phyloP scores from a whole-genome alignment of 2,113 vertebrate genomes.

The Nestor notabilis region DNA sequence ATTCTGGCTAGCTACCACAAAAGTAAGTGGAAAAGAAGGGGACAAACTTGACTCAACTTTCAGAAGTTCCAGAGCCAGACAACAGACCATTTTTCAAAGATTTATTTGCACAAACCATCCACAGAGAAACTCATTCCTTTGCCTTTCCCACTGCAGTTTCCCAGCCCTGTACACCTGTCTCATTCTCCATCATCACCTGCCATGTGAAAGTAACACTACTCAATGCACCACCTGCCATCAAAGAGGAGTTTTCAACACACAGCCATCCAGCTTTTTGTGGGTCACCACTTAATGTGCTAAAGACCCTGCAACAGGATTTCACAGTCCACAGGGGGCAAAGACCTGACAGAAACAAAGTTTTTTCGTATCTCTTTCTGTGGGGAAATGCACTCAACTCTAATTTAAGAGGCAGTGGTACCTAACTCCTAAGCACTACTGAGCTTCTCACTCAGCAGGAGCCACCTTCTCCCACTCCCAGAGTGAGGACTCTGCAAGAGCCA shows the following conservation, averaged over 20 bases:
- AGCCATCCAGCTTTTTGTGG: background rate
- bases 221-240: background rate
- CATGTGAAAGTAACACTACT: background rate
- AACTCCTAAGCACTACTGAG: background rate
- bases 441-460: background rate
- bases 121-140: background rate
- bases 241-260: background rate
- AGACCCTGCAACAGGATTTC: background rate
- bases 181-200: background rate
- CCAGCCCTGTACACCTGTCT: background rate
- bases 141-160: background rate
- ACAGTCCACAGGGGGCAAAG: background rate
- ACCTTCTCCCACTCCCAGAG: background rate
- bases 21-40: background rate
- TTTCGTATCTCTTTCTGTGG: background rate
- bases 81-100: background rate
- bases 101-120: background rate
- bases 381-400: background rate
- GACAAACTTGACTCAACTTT: background rate
- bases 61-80: background rate
- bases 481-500: background rate
- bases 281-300: background rate
- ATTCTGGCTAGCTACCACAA: background rate
- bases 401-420: background rate
- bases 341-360: background rate